Evolutionary conservation across 1,140 invertebrate species (phyloP).

Genomic region (Drosophila equinoxialis): DNA sequence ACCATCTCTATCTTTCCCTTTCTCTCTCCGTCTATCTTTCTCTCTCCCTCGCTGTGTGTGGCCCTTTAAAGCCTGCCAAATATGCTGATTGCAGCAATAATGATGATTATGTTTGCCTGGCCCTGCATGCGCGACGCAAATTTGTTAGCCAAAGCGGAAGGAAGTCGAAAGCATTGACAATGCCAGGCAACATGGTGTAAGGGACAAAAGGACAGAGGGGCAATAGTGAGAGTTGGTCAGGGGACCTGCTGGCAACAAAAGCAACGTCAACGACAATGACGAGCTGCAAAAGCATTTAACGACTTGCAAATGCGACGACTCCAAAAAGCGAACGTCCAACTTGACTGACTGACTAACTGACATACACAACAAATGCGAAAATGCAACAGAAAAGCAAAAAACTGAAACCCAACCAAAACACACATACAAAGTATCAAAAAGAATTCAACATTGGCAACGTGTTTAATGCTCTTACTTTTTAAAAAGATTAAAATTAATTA

Average conservation of each 20-base stretch:
- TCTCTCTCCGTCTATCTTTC: neutral
- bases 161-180: slow-evolving; percentile 79
- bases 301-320: slow-evolving; percentile 73
- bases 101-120: slow-evolving; percentile 78
- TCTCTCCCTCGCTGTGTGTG: neutral
- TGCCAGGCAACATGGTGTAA: slow-evolving; percentile 66
- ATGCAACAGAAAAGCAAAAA: slow-evolving; percentile 24
- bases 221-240: neutral
- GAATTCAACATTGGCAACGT: neutral
- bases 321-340: slow-evolving; percentile 22
- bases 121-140: slow-evolving; percentile 76
- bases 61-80: slow-evolving; percentile 65
- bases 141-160: slow-evolving; percentile 78
- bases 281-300: slow-evolving; percentile 76
- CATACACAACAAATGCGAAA: slow-evolving; percentile 69
- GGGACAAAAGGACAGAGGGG: neutral
- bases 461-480: neutral
- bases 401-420: neutral
- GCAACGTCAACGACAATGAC: slow-evolving; percentile 60
- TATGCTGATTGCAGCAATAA: slow-evolving; percentile 79
- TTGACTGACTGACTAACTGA: slow-evolving; percentile 51
- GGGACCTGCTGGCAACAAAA: slow-evolving; percentile 23
- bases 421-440: neutral
- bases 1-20: neutral
- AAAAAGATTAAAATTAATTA: neutral